Conservation (phyloP, 2,888 invertebrate genomes). For the Teleiodes luculella region DNA sequence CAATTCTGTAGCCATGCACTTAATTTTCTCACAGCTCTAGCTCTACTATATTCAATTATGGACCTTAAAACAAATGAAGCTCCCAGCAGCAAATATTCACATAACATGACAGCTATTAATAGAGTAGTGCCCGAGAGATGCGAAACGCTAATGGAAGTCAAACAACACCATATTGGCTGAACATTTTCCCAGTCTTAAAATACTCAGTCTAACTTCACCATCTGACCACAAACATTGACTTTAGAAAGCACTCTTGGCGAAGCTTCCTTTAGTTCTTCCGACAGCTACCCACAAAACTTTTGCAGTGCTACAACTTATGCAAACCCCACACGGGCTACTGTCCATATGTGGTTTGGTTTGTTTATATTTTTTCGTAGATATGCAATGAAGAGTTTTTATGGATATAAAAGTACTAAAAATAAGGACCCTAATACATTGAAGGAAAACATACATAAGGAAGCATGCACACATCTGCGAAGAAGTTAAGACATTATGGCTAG, state of each 20-base stretch:
- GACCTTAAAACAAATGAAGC: no score
- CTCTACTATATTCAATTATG: no score
- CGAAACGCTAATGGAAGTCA: conserved; percentile 4
- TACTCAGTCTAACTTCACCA: neutral
- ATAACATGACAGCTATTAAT: conserved; percentile 1
- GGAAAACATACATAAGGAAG: no score
- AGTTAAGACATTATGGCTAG: no score
- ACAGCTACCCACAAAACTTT: conserved; percentile 13
- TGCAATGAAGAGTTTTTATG: no score
- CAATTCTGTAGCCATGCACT: no score
- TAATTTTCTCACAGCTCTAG: no score
- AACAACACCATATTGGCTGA: neutral
- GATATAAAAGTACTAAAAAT: no score
- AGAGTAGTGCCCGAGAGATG: neutral
- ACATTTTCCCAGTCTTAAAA: neutral
- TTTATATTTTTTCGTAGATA: conserved; percentile 3
- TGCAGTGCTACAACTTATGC: conserved; percentile 16
- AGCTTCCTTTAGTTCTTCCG: conserved; percentile 16
- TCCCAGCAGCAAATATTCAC: neutral
- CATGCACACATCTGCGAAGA: no score
- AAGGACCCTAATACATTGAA: no score
- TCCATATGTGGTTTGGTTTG: conserved; percentile 15
- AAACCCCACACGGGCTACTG: conserved; percentile 15
- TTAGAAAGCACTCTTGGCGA: conserved; percentile 14
- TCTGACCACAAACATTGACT: conserved; percentile 19